These are phyloP conservation scores for Agrotis exclamationis DNA, from an alignment of 2,888 invertebrate genomes.

Conservation along the genomic window DNA sequence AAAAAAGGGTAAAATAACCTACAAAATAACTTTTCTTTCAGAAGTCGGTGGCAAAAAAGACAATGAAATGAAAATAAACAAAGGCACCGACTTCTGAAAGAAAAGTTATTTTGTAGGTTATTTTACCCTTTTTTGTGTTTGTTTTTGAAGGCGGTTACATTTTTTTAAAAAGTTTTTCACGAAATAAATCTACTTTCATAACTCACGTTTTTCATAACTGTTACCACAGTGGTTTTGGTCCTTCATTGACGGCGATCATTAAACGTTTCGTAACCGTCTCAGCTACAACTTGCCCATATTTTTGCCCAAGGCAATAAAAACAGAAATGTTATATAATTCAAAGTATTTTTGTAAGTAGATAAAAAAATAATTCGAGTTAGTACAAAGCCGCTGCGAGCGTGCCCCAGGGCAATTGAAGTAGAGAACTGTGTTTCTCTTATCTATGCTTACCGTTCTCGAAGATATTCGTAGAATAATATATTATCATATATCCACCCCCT, in stretches of 20 bases:
- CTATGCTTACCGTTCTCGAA: conserved; percentile 32
- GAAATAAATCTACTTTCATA: background rate
- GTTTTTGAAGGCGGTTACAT: no score
- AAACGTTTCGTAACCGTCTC: background rate
- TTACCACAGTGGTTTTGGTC: background rate
- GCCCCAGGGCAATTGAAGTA: conserved; percentile 58
- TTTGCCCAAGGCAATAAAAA: conserved; percentile 1
- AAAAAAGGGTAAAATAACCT: no score
- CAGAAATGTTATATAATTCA: conserved; percentile 26
- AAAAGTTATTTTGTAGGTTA: no score
- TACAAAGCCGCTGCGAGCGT: conserved; percentile 44
- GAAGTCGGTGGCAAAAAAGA: no score
- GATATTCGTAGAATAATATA: conserved; percentile 44
- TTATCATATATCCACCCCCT: conserved; percentile 7
- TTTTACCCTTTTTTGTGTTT: no score
- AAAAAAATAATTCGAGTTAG: conserved; percentile 38
- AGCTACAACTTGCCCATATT: background rate
- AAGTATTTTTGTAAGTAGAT: conserved; percentile 33
- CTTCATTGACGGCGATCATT: background rate
- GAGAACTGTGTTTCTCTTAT: conserved; percentile 57
- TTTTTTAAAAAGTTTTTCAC: background rate
- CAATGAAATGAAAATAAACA: no score
- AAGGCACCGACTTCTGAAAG: no score
- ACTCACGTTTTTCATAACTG: background rate
- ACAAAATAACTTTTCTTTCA: no score